Conservation (phyloP, 2,888 invertebrate species). For the Nudaria mundana region DNA sequence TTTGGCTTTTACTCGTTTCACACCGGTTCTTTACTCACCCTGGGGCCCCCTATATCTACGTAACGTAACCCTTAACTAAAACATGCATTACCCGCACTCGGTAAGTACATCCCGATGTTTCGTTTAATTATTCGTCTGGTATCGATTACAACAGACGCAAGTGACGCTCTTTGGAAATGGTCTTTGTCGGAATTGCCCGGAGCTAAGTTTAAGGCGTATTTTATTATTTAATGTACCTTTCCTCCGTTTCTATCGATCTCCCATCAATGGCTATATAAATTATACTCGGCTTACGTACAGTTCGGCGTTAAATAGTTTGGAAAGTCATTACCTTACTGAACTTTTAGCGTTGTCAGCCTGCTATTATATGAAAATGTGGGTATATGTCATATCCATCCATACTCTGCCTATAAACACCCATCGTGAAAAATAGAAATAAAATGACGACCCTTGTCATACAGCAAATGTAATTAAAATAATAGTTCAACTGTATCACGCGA, state of each 20-base stretch:
- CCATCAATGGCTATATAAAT: conserved; percentile 48
- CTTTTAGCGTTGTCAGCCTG: conserved; percentile 42
- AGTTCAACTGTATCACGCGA: conserved; percentile 68
- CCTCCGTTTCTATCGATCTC: conserved; percentile 49
- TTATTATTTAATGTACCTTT: conserved; percentile 43
- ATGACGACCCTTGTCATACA: conserved; percentile 57
- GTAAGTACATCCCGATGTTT: conserved; percentile 28
- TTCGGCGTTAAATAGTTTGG: conserved; percentile 43
- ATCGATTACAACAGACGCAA: conserved; percentile 43
- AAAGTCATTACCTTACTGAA: conserved; percentile 52
- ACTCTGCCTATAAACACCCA: no score
- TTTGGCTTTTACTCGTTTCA: conserved; percentile 12
- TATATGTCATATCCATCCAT: no score
- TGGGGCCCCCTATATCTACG: conserved; percentile 18
- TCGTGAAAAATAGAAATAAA: conserved; percentile 45
- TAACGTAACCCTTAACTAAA: conserved; percentile 26
- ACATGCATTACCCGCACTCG: conserved; percentile 23
- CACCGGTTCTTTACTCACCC: conserved; percentile 9
- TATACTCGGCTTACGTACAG: conserved; percentile 38
- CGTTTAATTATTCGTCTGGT: conserved; percentile 46
- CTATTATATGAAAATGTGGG: conserved; percentile 8
- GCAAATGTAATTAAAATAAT: conserved; percentile 77
- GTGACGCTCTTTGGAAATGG: conserved; percentile 36
- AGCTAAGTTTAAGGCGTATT: conserved; percentile 44
- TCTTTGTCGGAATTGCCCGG: conserved; percentile 42